phyloP scores from a whole-genome alignment of 2,888 invertebrate genomes.

The Loripinus fragilis region DNA sequence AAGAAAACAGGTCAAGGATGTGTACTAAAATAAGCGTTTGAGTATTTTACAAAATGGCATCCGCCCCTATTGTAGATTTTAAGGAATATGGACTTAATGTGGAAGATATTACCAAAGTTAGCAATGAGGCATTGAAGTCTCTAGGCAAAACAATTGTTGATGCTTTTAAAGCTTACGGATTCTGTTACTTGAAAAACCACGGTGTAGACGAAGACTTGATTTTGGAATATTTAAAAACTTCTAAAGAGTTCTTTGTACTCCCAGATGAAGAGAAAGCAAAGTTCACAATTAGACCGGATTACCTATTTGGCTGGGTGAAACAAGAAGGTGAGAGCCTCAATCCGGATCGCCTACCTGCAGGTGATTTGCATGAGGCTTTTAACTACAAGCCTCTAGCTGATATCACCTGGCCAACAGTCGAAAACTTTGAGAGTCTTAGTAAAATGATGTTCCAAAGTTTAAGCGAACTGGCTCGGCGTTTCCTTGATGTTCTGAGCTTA shows the following conservation, averaged over 20 bases:
- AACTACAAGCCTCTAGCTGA: background rate
- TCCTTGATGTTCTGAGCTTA: background rate
- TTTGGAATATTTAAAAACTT: slow-evolving; percentile 5
- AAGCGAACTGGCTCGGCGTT: background rate
- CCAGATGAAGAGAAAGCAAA: slow-evolving; percentile 33
- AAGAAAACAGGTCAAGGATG: no score
- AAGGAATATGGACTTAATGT: background rate
- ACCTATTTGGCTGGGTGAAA: slow-evolving; percentile 16
- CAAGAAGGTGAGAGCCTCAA: slow-evolving; percentile 14
- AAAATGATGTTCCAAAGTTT: background rate
- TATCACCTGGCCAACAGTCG: background rate
- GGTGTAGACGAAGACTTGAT: slow-evolving; percentile 27
- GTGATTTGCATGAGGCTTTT: slow-evolving; percentile 7
- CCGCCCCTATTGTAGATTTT: background rate
- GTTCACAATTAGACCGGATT: slow-evolving; percentile 11
- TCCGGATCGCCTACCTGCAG: background rate
- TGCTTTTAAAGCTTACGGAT: slow-evolving; percentile 32
- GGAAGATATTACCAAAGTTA: background rate
- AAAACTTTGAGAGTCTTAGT: background rate
- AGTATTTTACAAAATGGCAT: background rate
- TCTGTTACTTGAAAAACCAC: slow-evolving; percentile 48
- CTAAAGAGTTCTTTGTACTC: slow-evolving; percentile 41
- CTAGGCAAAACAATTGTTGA: slow-evolving; percentile 23
- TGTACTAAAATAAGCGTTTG: no score
- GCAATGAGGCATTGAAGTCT: background rate